Evolutionary conservation across 2,797 vertebrate genomes (phyloP).

Genomic region (Galaxias olidus): DNA sequence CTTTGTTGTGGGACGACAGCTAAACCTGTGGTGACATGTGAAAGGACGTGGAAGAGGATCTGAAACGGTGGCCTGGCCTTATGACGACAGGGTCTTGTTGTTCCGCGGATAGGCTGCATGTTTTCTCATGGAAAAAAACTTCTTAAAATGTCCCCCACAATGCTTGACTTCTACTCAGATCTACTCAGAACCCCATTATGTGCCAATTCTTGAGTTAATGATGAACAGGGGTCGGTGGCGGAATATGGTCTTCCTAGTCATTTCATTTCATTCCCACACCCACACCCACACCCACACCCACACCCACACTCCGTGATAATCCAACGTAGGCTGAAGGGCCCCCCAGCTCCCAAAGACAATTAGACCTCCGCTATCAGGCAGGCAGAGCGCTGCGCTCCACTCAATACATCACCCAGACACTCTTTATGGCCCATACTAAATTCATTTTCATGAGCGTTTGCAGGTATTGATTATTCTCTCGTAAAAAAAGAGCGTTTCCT

Average conservation of each 20-base stretch:
- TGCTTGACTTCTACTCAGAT: no score
- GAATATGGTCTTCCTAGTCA: no score
- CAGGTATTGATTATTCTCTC: conserved; percentile 56
- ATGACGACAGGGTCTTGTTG: no score
- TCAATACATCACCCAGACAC: conserved; percentile 57
- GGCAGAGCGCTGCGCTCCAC: conserved; percentile 26
- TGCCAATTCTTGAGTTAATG: no score
- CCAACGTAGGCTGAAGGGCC: conserved; percentile 36
- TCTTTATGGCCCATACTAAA: conserved; percentile 54
- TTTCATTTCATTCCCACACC: no score
- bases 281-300: conserved; percentile 24
- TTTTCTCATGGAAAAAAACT: neutral
- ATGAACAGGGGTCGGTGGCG: no score
- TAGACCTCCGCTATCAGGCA: conserved; percentile 43
- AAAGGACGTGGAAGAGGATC: no score
- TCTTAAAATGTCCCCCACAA: no score
- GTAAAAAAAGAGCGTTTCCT: conserved; percentile 50
- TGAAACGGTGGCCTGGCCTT: no score
- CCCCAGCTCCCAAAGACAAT: conserved; percentile 62
- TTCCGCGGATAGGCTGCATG: neutral
- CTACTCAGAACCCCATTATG: no score
- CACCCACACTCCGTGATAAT: conserved; percentile 37
- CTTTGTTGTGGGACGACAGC: neutral
- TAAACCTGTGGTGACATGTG: no score
- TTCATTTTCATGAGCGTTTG: conserved; percentile 39